Conservation (phyloP, 2,888 invertebrate genomes). For the Onchidella celtica region DNA sequence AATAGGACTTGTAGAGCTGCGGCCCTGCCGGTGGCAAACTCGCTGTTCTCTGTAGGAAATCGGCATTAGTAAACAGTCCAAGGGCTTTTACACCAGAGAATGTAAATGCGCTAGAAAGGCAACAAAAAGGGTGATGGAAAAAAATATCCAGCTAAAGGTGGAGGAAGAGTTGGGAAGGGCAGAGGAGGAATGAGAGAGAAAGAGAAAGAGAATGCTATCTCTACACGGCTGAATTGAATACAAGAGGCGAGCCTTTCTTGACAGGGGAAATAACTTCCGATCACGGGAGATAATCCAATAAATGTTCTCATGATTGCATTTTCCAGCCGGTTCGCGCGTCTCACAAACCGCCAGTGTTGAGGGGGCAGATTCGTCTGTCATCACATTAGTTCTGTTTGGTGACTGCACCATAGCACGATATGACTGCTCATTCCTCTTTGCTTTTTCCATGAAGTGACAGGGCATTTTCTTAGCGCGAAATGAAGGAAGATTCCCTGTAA, state of each 20-base stretch:
- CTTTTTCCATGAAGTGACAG: no score
- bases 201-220: not conserved
- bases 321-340: no score
- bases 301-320: constrained; percentile 19
- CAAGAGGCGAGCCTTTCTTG: no score
- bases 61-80: constrained; percentile 8
- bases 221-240: no score
- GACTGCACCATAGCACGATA: no score
- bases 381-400: no score
- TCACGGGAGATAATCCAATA: constrained; percentile 34
- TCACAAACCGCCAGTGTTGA: no score
- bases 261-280: not conserved
- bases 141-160: not conserved
- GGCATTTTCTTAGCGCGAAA: no score
- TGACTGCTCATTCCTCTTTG: no score
- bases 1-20: not conserved
- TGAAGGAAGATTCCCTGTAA: no score
- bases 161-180: not conserved
- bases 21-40: not conserved
- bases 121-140: not conserved
- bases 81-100: not conserved
- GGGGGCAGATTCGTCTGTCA: no score
- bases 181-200: not conserved
- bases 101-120: not conserved
- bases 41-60: not conserved